A percentile compares a stretch with the other conserved stretches of the same genome.
Conservation (phyloP, 2,888 invertebrate species). For the Drosophila kambysellisi region DNA sequence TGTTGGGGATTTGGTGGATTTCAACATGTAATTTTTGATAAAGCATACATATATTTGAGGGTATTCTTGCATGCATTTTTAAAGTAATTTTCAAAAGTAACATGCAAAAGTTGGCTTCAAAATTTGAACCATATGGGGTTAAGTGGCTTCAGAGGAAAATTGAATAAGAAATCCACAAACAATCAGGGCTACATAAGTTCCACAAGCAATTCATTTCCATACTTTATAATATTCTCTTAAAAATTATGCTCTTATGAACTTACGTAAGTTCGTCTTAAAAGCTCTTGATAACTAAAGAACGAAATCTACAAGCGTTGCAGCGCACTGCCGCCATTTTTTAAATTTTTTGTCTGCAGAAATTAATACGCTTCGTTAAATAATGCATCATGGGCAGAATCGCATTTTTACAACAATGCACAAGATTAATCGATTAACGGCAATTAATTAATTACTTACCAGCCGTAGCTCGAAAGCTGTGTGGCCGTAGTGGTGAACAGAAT, state of each 20-base stretch:
- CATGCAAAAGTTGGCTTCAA: not conserved
- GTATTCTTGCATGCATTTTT: constrained; percentile 18
- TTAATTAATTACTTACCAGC: not conserved
- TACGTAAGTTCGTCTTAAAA: not conserved
- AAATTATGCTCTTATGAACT: not conserved
- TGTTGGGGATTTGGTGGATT: constrained; percentile 37
- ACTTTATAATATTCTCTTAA: not conserved
- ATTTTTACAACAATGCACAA: not conserved
- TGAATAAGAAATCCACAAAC: constrained; percentile 60
- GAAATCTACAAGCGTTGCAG: not conserved
- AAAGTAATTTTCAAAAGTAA: constrained; percentile 2
- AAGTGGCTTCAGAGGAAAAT: not conserved
- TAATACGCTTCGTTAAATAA: not conserved
- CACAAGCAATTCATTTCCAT: constrained; percentile 79
- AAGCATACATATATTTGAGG: constrained; percentile 1
- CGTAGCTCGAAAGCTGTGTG: not conserved
- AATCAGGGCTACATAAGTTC: constrained; percentile 67
- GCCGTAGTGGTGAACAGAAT: not conserved
- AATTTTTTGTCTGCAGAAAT: not conserved
- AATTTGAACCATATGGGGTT: not conserved
- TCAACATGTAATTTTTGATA: constrained; percentile 23
- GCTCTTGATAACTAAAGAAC: not conserved
- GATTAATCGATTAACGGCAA: not conserved
- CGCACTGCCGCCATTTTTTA: not conserved
- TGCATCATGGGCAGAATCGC: not conserved